phyloP scores from a whole-genome alignment of 1,140 invertebrate genomes.

The Listronotus oregonensis region DNA sequence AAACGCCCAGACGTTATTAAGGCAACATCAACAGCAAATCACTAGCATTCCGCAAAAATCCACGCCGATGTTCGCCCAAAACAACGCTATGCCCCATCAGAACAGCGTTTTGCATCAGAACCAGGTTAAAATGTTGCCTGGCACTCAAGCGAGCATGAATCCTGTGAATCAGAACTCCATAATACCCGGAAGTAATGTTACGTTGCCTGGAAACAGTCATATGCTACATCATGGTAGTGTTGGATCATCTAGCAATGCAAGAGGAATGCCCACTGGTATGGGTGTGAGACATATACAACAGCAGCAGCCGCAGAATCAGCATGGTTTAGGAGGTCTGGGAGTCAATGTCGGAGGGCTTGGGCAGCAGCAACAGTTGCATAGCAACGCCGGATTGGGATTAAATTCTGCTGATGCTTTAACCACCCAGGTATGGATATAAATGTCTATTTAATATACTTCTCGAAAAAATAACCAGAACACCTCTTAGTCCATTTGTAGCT shows the following conservation, averaged over 20 bases:
- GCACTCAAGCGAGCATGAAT: neutral
- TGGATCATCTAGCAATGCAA: too few species aligned
- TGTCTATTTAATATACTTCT: too few species aligned
- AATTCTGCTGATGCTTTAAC: constrained; percentile 3
- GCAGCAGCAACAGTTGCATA: constrained; percentile 14
- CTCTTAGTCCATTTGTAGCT: too few species aligned
- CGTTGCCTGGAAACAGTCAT: constrained; percentile 13
- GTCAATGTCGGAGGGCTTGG: constrained; percentile 6
- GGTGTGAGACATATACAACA: neutral
- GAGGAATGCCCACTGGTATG: neutral
- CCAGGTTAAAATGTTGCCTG: constrained; percentile 9
- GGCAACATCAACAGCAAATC: constrained; percentile 8
- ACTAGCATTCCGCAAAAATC: constrained; percentile 8
- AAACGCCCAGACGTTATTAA: constrained; percentile 12
- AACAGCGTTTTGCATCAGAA: constrained; percentile 5
- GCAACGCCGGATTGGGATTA: constrained; percentile 7
- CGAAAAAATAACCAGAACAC: too few species aligned
- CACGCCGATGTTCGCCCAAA: constrained; percentile 5
- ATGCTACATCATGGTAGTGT: neutral
- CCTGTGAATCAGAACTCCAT: neutral
- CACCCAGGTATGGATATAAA: constrained; percentile 12
- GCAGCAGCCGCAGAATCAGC: neutral
- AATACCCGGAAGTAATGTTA: constrained; percentile 4
- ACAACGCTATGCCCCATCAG: constrained; percentile 6
- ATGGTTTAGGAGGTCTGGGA: neutral